Conservation (phyloP, 2,113 vertebrate genomes). For the Coptodon rendalli region DNA sequence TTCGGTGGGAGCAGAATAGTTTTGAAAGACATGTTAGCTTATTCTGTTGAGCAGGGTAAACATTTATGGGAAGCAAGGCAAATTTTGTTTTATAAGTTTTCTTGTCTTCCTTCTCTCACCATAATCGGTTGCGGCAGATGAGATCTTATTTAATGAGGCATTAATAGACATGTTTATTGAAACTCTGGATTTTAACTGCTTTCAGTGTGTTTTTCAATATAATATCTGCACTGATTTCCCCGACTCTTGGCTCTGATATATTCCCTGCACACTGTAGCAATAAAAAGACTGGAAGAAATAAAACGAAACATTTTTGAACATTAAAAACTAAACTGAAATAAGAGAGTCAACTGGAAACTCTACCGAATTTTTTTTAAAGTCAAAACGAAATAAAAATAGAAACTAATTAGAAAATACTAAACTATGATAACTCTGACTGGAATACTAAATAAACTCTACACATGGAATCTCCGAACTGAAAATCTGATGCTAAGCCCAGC, state of each 20-base stretch:
- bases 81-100: fast-evolving
- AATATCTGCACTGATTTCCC: fast-evolving
- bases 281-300: background rate
- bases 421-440: background rate
- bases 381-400: background rate
- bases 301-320: background rate
- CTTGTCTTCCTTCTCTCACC: background rate
- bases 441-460: background rate
- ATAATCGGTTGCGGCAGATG: fast-evolving
- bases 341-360: background rate
- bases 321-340: background rate
- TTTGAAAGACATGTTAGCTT: background rate
- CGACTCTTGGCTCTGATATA: fast-evolving
- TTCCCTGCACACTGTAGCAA: background rate
- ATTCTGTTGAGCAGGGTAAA: background rate
- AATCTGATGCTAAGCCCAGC: background rate
- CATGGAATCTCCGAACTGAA: background rate
- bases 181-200: fast-evolving
- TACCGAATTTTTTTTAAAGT: fast-evolving
- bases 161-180: background rate
- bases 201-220: background rate
- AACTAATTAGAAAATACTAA: background rate
- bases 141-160: background rate
- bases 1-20: fast-evolving
- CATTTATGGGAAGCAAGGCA: background rate